Percentiles rank a stretch among this genome's conserved stretches.
phyloP scores from a whole-genome alignment of 2,113 vertebrate species.

The Pelobates fuscus region DNA sequence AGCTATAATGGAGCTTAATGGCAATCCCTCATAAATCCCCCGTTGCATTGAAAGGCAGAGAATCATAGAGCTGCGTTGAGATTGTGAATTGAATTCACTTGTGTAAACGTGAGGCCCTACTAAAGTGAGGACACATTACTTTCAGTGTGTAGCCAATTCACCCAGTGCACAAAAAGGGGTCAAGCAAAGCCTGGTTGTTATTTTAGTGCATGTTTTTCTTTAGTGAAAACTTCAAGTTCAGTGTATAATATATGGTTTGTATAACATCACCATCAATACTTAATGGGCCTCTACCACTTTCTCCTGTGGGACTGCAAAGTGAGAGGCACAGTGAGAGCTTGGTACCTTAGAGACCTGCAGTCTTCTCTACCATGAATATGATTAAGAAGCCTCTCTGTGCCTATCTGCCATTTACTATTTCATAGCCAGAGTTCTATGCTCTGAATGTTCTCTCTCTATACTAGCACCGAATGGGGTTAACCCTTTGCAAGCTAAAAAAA shows the following conservation, averaged over 20 bases:
- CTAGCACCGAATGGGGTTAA: too few relatives aligned
- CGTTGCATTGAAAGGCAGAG: not conserved
- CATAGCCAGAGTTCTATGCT: too few relatives aligned
- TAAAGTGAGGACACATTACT: not conserved
- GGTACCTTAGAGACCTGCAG: too few relatives aligned
- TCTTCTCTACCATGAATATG: too few relatives aligned
- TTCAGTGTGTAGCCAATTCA: not conserved
- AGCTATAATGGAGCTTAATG: not conserved
- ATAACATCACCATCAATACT: slow-evolving; percentile 12
- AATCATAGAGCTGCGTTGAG: not conserved
- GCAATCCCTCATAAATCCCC: not conserved
- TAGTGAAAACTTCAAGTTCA: slow-evolving; percentile 25
- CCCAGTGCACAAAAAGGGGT: not conserved
- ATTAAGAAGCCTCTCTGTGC: too few relatives aligned
- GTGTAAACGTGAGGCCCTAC: not conserved
- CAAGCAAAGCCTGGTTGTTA: not conserved
- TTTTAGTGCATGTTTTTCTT: not conserved
- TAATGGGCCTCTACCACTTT: not conserved
- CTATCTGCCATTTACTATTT: too few relatives aligned
- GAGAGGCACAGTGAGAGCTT: too few relatives aligned
- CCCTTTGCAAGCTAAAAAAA: too few relatives aligned
- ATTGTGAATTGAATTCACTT: too few relatives aligned
- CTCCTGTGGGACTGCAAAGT: too few relatives aligned
- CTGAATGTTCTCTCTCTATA: too few relatives aligned
- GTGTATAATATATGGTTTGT: slow-evolving; percentile 31